Evolutionary conservation across 2,113 vertebrate species (phyloP), one percentile per base, ranked within the genome.

Genomic region (Gopherus evgoodei): DNA sequence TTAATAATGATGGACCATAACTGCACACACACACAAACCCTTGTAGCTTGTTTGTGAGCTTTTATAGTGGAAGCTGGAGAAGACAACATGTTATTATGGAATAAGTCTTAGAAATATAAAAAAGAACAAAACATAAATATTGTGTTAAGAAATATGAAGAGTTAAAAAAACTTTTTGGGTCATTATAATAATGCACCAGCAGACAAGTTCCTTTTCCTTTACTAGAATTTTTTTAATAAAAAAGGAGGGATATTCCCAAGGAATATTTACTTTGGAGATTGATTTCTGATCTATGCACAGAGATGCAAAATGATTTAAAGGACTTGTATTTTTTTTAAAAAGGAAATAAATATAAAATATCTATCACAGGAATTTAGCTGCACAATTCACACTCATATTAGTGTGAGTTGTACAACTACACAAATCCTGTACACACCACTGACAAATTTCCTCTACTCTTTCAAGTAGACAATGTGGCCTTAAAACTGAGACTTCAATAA

Each of bases 1-100:
- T 99, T 99, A 98, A 99, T 99, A 99, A 99, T 98, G 98, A 99
- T 99, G 97, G 99, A 98, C 98, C 98, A 98, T 98, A 99, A 99
- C 98, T 97, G 98, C 83, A 78, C 98, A 96, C 98, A 98, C 98
- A 98, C 96, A 92, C 97, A 98, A 97, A 95, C 8, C 94, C 90
- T 81, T 94, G 96, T 97, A 35, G 88, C 97, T 97, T 94, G 95
- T 97, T 96, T 94, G 83, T 84, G 97, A 97, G 94, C 83, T 95
- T 94, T 88, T 94, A 56, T 69, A 87, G 94, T 42, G 38, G 80
- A 86, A 93, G 81, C 62, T 62, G 25, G 86, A 88, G 84, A 59
- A 89, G 79, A 8, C 69, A 4, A 10, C 6, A 44, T 79, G 35
- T 21, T 90, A 81, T 65, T 92, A 91, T 19, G 90, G 47, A 96